Evolutionary conservation across 2,888 invertebrate species (phyloP).

Genomic region (Dicycla oo): DNA sequence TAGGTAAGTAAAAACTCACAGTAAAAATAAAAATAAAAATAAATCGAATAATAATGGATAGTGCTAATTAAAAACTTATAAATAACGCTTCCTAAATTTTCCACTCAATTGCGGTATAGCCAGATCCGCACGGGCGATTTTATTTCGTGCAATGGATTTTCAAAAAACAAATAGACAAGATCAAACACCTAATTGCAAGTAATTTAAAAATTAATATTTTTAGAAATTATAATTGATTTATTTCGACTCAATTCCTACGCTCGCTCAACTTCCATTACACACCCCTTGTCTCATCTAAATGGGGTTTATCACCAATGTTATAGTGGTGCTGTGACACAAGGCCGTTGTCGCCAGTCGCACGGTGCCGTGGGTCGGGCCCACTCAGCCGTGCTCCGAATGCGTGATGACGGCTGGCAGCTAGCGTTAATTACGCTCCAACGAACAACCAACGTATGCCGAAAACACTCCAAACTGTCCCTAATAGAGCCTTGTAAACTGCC

Average conservation of each 20-base stretch:
- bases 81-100: too few relatives aligned
- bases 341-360: conserved; percentile 47
- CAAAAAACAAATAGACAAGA: not conserved
- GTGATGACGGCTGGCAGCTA: conserved; percentile 82
- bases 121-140: too few relatives aligned
- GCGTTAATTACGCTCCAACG: conserved; percentile 82
- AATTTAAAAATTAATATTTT: not conserved
- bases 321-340: conserved; percentile 50
- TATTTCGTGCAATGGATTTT: too few relatives aligned
- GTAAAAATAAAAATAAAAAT: too few relatives aligned
- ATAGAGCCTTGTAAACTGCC: conserved; percentile 46
- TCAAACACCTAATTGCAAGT: not conserved
- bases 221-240: too few relatives aligned
- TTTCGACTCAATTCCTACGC: not conserved
- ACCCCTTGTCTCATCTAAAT: conserved; percentile 23
- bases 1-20: too few relatives aligned
- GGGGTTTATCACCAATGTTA: conserved; percentile 43
- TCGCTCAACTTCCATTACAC: conserved; percentile 20
- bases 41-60: too few relatives aligned
- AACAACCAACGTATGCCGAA: conserved; percentile 63
- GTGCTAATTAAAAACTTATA: too few relatives aligned
- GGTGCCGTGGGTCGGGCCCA: conserved; percentile 63
- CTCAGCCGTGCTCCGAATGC: conserved; percentile 75
- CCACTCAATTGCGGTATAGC: too few relatives aligned
- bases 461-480: conserved; percentile 58